Evolutionary conservation across 1,140 invertebrate species (phyloP), one percentile per base, ranked within the genome.

Genomic region (Drosophila paulistorum): DNA sequence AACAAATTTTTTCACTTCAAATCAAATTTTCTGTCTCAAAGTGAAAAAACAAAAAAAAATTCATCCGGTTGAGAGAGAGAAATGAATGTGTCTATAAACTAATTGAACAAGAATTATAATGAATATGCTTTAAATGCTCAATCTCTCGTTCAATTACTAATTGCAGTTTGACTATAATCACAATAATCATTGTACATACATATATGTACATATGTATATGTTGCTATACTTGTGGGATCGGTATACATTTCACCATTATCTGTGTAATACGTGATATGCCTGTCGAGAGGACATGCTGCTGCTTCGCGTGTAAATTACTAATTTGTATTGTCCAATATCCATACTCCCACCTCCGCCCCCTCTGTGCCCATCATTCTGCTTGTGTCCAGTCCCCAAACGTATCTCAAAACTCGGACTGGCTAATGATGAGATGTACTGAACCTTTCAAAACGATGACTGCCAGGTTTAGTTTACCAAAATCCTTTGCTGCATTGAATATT

Each of bases 271-370:
- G 45, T 51, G 45, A 51, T 51, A 51, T 51, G 45, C 17, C 45
- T 51, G 45, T 20, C 45, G 7, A 51, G 45, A 23, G 45, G 45
- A 51, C 45, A 30, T 30, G 35, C 10, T 65, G 68, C 14, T 59
- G 70, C 59, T 74, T 51, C 57, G 68, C 71, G 82, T 87, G 79
- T 80, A 87, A 87, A 87, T 87, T 87, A 80, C 65, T 87, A 87
- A 87, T 87, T 89, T 67, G 68, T 58, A 63, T 65, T 74, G 79
- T 87, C 71, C 42, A 64, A 26, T 26, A 61, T 41, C 64, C 68
- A 54, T 54, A 76, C 48, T 79, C 65, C 57, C 23, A 23, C 20
- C n/a, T n/a, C n/a, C 17, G 23, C 20, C 20, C 41, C 59, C 20
- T 20, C 45, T 60, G 6, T 0, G 30, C 6, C 20, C 45, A 54